Conservation (phyloP, 1,140 invertebrate genomes). For the Drosophila subpulchrella region DNA sequence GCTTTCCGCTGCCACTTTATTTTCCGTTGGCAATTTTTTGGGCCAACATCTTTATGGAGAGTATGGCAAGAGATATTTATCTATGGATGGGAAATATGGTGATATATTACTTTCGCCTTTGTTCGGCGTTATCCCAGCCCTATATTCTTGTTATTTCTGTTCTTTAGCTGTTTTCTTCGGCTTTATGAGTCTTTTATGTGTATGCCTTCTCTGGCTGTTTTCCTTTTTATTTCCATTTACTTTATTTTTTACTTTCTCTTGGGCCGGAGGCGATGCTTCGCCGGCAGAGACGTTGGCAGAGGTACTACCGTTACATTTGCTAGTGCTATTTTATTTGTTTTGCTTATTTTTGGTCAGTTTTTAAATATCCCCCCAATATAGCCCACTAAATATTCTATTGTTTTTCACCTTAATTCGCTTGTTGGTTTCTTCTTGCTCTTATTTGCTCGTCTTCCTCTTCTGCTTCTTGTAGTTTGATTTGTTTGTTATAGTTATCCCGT, state of each 20-base stretch:
- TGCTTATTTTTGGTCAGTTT: background rate
- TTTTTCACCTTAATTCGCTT: conserved; percentile 39
- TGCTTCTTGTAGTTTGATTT: conserved; percentile 30
- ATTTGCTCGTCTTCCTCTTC: conserved; percentile 4
- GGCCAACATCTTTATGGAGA: conserved; percentile 34
- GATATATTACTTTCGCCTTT: conserved; percentile 38
- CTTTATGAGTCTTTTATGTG: conserved; percentile 44
- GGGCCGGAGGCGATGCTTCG: conserved; percentile 15
- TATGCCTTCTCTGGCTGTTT: conserved; percentile 38
- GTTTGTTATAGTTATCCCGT: conserved; percentile 40
- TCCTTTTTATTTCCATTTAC: conserved; percentile 22
- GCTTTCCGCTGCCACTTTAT: background rate
- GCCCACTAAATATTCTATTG: conserved; percentile 14
- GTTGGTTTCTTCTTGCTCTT: conserved; percentile 6
- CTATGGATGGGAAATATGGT: conserved; percentile 41
- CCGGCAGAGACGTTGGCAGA: conserved; percentile 5
- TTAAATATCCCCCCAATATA: background rate
- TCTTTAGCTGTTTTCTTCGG: conserved; percentile 2
- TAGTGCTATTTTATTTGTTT: conserved; percentile 10
- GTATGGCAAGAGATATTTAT: conserved; percentile 36
- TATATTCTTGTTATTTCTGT: conserved; percentile 7
- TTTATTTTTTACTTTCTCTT: conserved; percentile 8
- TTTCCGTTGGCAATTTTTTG: conserved; percentile 10
- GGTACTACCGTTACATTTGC: conserved; percentile 21
- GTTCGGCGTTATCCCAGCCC: conserved; percentile 18